Conservation (phyloP, 2,113 vertebrate genomes). For the Dunckerocampus dactyliophorus region DNA sequence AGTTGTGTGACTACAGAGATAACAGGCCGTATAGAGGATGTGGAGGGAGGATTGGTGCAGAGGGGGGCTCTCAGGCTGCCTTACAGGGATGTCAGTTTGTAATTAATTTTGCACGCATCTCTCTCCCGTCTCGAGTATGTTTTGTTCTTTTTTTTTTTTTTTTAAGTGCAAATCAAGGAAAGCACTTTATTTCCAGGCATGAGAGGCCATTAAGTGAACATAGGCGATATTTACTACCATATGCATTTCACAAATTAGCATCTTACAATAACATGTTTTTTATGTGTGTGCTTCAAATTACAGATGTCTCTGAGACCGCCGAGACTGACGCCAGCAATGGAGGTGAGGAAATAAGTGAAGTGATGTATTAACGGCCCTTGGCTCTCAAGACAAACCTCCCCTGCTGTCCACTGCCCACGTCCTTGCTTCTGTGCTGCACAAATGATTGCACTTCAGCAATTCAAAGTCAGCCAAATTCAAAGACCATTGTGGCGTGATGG, state of each 20-base stretch:
- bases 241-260: background rate
- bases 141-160: constrained; percentile 40
- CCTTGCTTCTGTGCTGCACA: constrained; percentile 1
- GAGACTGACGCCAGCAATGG: constrained; percentile 52
- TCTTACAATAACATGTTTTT: constrained; percentile 9
- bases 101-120: constrained; percentile 70
- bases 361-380: constrained; percentile 5
- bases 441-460: too few relatives aligned
- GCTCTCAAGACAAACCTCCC: constrained; percentile 5
- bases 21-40: constrained; percentile 16
- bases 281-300: constrained; percentile 26
- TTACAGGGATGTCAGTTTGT: constrained; percentile 52
- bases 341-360: constrained; percentile 41
- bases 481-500: too few relatives aligned
- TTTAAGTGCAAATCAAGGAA: constrained; percentile 59
- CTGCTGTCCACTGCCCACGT: background rate
- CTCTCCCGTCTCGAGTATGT: constrained; percentile 46
- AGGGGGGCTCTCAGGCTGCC: constrained; percentile 31
- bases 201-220: constrained; percentile 24
- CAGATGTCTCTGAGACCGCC: constrained; percentile 42
- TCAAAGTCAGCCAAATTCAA: too few relatives aligned
- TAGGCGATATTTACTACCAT: constrained; percentile 14
- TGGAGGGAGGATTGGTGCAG: constrained; percentile 7
- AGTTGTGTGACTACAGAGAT: constrained; percentile 50
- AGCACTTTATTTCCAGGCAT: constrained; percentile 35